These are phyloP conservation scores for Lasioglossum vierecki DNA, from an alignment of 2,888 invertebrate species.

Conservation along the genomic window DNA sequence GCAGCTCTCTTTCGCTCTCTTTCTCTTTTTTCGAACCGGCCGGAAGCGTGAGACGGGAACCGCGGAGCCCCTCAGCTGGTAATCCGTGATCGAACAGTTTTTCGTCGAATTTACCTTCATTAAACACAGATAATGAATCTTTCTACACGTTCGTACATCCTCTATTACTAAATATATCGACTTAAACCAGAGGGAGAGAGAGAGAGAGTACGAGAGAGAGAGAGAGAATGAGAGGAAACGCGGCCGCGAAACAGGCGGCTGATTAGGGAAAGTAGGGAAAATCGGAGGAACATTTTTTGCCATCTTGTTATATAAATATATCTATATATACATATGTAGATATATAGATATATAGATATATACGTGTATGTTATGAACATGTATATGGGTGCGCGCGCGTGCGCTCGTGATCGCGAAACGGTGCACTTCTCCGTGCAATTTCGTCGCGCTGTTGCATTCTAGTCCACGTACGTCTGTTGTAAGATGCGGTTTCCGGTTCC, in stretches of 20 bases:
- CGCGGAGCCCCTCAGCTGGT: constrained; percentile 17
- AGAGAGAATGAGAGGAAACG: neutral
- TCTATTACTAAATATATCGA: constrained; percentile 74
- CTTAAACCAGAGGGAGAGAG: constrained; percentile 63
- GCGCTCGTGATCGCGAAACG: constrained; percentile 33
- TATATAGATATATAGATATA: constrained; percentile 74
- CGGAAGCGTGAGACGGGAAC: constrained; percentile 2
- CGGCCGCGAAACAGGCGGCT: neutral
- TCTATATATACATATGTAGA: constrained; percentile 68
- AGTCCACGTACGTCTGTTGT: neutral
- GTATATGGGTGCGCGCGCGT: constrained; percentile 59
- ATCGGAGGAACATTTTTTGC: constrained; percentile 76
- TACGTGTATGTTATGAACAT: constrained; percentile 62
- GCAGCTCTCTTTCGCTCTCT: no score
- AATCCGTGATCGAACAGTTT: constrained; percentile 52
- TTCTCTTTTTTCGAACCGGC: neutral
- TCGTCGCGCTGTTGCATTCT: neutral
- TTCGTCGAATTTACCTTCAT: constrained; percentile 82
- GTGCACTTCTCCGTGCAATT: constrained; percentile 6
- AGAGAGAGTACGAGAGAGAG: neutral
- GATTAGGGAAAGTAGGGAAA: neutral
- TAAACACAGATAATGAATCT: constrained; percentile 77
- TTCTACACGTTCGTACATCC: constrained; percentile 84
- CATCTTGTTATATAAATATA: constrained; percentile 79
- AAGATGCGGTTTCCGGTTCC: neutral